Percentiles rank a stretch among this genome's conserved stretches.
phyloP scores from a whole-genome alignment of 2,888 invertebrate genomes.

The Hirtodrosophila trivittata region DNA sequence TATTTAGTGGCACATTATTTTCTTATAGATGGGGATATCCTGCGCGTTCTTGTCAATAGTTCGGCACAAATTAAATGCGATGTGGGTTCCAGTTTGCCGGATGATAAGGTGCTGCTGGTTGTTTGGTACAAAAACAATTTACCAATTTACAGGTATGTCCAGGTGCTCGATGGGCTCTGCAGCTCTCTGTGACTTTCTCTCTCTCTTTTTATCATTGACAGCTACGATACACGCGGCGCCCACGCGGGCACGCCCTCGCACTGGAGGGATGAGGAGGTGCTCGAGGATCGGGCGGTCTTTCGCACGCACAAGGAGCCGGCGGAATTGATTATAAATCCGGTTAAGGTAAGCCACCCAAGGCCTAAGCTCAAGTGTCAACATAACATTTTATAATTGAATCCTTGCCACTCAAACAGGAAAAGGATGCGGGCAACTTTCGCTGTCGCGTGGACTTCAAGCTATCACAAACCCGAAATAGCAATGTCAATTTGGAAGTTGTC shows the following conservation, averaged over 20 bases:
- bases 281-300: constrained; percentile 87
- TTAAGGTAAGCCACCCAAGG: constrained; percentile 83
- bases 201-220: constrained; percentile 67
- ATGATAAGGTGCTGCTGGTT: constrained; percentile 92
- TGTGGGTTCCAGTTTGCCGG: constrained; percentile 89
- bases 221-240: constrained; percentile 87
- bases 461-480: constrained; percentile 90
- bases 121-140: constrained; percentile 96
- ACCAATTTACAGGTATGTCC: constrained; percentile 93
- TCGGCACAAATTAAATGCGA: constrained; percentile 94
- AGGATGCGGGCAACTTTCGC: constrained; percentile 89
- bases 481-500: constrained; percentile 91
- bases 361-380: constrained; percentile 42
- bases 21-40: constrained; percentile 83
- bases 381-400: constrained; percentile 63
- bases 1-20: constrained; percentile 17
- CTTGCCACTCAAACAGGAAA: constrained; percentile 84
- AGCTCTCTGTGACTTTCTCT: background rate
- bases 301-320: constrained; percentile 86
- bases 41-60: constrained; percentile 87
- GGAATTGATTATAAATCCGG: constrained; percentile 86
- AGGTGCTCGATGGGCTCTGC: too few relatives aligned
- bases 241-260: constrained; percentile 86
- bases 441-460: constrained; percentile 92
- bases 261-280: constrained; percentile 87